These are phyloP conservation scores for Copsychus sechellarum DNA, from an alignment of 2,113 vertebrate genomes.

Conservation along the genomic window DNA sequence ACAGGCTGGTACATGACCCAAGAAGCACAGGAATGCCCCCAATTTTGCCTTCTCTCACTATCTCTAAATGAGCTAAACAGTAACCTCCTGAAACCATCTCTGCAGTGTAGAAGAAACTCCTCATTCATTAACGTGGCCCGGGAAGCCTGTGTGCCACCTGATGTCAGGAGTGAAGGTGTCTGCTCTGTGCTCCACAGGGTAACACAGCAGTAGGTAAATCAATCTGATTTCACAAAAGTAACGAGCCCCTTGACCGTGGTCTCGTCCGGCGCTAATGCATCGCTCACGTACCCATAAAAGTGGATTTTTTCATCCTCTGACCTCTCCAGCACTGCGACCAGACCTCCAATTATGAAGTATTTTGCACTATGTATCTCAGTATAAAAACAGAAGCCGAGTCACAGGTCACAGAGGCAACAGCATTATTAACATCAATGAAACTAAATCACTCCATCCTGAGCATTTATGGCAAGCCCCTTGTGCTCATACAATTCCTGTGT, in stretches of 20 bases:
- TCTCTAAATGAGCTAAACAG: not conserved
- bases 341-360: slow-evolving; percentile 61
- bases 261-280: not conserved
- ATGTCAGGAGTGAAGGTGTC: not conserved
- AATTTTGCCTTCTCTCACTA: not conserved
- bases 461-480: not conserved
- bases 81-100: not conserved
- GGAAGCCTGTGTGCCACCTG: not conserved
- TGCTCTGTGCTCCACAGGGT: not conserved
- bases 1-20: not conserved
- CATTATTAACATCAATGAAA: slow-evolving; percentile 54
- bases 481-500: not conserved
- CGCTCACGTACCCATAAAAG: not conserved
- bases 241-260: not conserved
- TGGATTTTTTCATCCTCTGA: slow-evolving; percentile 28
- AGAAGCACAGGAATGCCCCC: not conserved
- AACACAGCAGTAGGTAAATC: not conserved
- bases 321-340: slow-evolving; percentile 25
- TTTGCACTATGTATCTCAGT: slow-evolving; percentile 37
- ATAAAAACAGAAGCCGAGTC: slow-evolving; percentile 58
- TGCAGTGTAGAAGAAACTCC: not conserved
- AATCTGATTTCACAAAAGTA: not conserved
- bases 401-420: slow-evolving; percentile 36
- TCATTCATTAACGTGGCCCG: not conserved
- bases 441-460: slow-evolving; percentile 25